Percentiles rank a stretch among this genome's conserved stretches.
Evolutionary conservation across 2,797 vertebrate genomes (phyloP).

Genomic region (Ficedula albicollis): DNA sequence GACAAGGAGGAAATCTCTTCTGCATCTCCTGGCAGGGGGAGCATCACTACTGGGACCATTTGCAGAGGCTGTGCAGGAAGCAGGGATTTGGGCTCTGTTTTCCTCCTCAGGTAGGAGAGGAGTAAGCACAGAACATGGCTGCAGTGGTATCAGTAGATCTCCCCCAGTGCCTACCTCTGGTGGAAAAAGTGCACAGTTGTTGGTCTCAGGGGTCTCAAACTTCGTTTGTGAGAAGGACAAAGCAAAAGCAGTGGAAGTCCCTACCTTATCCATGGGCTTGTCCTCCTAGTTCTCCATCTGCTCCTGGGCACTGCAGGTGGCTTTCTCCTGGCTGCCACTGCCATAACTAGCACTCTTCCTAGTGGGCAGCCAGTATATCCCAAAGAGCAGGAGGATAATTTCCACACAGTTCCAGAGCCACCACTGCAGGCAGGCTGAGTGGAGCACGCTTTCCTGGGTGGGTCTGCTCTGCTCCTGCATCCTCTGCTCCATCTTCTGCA

Average conservation of each 20-base stretch:
- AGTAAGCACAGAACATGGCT: not conserved
- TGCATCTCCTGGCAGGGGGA: not conserved
- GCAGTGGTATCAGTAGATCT: not conserved
- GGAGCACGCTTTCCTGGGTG: rapidly evolving
- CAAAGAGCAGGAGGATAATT: not conserved
- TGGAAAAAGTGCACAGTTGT: not conserved
- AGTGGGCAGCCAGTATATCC: not conserved
- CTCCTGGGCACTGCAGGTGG: not conserved
- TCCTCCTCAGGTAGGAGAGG: not conserved
- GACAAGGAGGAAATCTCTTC: not conserved
- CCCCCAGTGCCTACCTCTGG: not conserved
- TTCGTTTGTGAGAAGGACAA: not conserved
- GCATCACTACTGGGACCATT: not conserved
- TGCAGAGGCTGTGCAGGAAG: not conserved
- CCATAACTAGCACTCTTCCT: not conserved
- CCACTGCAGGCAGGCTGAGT: no score
- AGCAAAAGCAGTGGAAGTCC: not conserved
- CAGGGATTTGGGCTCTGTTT: not conserved
- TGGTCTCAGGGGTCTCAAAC: not conserved
- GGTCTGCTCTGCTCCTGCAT: not conserved
- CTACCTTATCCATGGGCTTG: not conserved
- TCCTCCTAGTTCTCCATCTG: no score
- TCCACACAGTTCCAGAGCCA: not conserved
- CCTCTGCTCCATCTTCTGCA: not conserved
- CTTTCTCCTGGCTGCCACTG: not conserved